Evolutionary conservation across 2,113 vertebrate genomes (phyloP).

Genomic region (Coptodon rendalli): DNA sequence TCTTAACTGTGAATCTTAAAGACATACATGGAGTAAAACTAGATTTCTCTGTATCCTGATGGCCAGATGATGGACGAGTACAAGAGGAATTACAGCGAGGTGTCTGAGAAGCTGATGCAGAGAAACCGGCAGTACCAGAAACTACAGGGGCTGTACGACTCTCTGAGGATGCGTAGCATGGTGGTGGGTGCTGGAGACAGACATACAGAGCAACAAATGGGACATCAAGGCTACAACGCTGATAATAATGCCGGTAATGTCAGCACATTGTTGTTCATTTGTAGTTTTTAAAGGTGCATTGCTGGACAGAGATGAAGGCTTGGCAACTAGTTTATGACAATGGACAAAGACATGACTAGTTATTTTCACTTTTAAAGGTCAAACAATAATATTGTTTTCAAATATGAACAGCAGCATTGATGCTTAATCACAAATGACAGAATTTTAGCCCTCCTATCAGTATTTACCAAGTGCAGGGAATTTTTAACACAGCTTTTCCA

Average conservation of each 20-base stretch:
- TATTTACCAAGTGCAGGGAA: not conserved
- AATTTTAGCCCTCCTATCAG: not conserved
- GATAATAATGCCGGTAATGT: slow-evolving; percentile 58
- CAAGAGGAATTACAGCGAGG: slow-evolving; percentile 85
- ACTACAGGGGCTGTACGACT: slow-evolving; percentile 84
- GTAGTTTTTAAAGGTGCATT: not conserved
- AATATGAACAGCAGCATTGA: not conserved
- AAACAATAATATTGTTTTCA: not conserved
- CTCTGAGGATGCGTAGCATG: slow-evolving; percentile 79
- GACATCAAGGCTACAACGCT: slow-evolving; percentile 3
- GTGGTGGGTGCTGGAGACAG: slow-evolving; percentile 60
- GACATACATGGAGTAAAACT: not conserved
- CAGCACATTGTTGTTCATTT: not conserved
- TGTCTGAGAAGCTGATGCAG: slow-evolving; percentile 86
- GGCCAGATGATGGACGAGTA: slow-evolving; percentile 82
- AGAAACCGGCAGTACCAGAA: slow-evolving; percentile 87
- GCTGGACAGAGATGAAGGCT: not conserved
- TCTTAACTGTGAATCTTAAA: not conserved
- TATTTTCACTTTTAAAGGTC: not conserved
- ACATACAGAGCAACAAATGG: slow-evolving; percentile 1
- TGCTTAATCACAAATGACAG: not conserved
- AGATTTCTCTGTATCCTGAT: not conserved
- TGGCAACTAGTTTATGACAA: not conserved
- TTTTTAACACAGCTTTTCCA: not conserved
- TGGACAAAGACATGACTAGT: not conserved